Conservation (phyloP, 2,113 vertebrate genomes). For the Eidolon helvum region DNA sequence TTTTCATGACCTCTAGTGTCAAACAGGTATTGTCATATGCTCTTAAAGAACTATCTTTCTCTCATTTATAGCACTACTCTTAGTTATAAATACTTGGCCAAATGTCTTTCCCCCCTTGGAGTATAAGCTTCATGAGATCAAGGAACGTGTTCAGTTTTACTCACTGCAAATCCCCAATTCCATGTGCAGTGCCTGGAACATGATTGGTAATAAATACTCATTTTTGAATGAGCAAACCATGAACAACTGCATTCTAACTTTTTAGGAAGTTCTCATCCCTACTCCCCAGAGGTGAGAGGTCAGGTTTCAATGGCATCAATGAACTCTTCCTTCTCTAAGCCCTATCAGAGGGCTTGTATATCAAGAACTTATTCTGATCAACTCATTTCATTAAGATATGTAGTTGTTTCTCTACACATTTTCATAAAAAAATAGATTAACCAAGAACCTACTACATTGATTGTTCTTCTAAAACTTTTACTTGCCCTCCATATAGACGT, state of each 20-base stretch:
- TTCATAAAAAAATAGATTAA: background rate
- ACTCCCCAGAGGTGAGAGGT: background rate
- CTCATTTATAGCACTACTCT: background rate
- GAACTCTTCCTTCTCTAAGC: background rate
- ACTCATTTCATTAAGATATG: background rate
- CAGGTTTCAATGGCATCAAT: background rate
- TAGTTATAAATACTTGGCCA: background rate
- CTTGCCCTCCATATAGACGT: background rate
- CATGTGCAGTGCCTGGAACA: background rate
- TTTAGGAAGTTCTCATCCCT: background rate
- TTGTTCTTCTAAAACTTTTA: constrained; percentile 24
- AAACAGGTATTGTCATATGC: background rate
- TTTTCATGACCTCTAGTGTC: background rate
- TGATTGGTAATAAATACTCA: too few relatives aligned
- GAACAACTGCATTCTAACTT: background rate
- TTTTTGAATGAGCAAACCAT: background rate
- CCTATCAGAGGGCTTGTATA: background rate
- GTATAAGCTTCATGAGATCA: background rate
- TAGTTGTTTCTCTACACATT: background rate
- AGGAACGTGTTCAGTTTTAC: background rate
- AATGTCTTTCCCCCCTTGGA: background rate
- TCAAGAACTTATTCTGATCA: background rate
- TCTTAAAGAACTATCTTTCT: background rate
- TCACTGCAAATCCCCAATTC: background rate
- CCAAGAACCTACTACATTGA: background rate